Conservation (phyloP, 2,888 invertebrate genomes). For the Catocala sponsa region DNA sequence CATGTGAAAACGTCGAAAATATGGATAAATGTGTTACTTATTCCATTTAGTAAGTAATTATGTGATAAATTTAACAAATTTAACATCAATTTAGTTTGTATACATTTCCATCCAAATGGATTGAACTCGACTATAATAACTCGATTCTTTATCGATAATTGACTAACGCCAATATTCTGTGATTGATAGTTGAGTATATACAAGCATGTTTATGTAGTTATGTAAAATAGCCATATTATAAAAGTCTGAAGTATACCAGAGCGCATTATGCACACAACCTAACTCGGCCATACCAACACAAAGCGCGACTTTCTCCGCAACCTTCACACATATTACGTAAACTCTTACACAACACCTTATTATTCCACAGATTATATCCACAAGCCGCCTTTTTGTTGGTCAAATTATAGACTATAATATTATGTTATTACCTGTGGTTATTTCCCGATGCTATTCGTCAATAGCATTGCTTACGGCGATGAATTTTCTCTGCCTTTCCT, state of each 20-base stretch:
- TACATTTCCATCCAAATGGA: no score
- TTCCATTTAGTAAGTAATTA: no score
- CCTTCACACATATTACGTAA: constrained; percentile 34
- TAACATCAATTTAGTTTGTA: no score
- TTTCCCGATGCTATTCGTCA: background rate
- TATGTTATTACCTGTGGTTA: constrained; percentile 6
- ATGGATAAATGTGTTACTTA: no score
- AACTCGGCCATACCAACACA: constrained; percentile 34
- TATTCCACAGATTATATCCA: constrained; percentile 35
- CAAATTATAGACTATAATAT: constrained; percentile 24
- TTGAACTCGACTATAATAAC: no score
- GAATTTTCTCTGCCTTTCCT: background rate
- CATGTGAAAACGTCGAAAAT: no score
- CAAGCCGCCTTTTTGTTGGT: constrained; percentile 15
- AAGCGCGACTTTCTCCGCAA: constrained; percentile 46
- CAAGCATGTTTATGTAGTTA: no score
- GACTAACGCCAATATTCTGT: no score
- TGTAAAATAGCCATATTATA: background rate
- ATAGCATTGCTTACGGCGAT: background rate
- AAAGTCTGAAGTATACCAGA: background rate
- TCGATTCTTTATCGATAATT: no score
- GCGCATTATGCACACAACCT: constrained; percentile 23
- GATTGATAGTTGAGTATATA: no score
- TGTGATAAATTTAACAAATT: no score
- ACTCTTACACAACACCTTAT: constrained; percentile 30